Conservation (phyloP, 2,113 vertebrate genomes). For the Anolis sagrei region DNA sequence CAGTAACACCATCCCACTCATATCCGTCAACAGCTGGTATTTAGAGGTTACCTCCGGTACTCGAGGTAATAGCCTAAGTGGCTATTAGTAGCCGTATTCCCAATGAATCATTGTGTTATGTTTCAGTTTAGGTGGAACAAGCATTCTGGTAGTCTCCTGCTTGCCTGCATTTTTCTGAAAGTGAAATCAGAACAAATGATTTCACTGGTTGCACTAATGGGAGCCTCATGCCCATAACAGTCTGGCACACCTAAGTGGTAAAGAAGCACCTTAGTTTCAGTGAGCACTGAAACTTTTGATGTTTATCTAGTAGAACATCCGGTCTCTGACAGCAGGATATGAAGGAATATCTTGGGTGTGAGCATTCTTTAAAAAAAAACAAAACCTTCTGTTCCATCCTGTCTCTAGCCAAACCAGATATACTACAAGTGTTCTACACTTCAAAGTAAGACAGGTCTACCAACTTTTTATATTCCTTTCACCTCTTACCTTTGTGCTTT, state of each 20-base stretch:
- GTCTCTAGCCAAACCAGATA: conserved; percentile 22
- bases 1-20: too few species aligned
- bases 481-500: neutral
- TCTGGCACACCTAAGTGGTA: rapidly evolving
- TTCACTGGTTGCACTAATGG: neutral
- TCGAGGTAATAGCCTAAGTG: too few species aligned
- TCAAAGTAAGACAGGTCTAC: neutral
- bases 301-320: conserved; percentile 10
- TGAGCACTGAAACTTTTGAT: neutral
- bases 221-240: neutral
- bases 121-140: neutral
- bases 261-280: neutral
- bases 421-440: neutral
- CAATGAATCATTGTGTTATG: neutral
- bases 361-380: neutral
- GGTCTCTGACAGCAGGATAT: neutral
- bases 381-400: conserved; percentile 19
- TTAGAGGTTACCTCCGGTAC: too few species aligned
- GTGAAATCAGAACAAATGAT: neutral
- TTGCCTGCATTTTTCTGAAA: neutral
- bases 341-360: neutral
- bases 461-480: neutral
- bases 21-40: too few species aligned
- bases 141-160: neutral
- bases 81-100: too few species aligned